Conservation (phyloP, 2,113 vertebrate species). For the Eurystomus gularis region DNA sequence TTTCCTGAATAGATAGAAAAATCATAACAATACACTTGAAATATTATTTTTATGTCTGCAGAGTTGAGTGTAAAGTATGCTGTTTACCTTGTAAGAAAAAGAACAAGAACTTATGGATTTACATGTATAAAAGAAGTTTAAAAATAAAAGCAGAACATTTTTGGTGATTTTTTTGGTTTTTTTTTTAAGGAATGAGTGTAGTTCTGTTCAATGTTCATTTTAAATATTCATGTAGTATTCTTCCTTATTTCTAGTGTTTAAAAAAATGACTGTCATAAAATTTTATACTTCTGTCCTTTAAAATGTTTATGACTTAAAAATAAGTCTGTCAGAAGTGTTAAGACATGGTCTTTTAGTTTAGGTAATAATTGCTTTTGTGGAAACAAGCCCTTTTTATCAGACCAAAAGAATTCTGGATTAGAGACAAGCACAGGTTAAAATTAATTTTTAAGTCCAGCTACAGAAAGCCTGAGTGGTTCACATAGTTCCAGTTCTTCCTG, state of each 20-base stretch:
- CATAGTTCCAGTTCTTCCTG: not conserved
- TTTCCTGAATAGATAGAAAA: not conserved
- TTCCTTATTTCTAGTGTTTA: not conserved
- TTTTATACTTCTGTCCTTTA: not conserved
- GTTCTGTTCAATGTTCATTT: not conserved
- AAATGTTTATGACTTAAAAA: not conserved
- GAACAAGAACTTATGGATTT: not conserved
- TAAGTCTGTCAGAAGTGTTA: not conserved
- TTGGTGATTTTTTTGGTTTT: too few species aligned
- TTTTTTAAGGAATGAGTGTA: not conserved
- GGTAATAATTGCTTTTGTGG: not conserved
- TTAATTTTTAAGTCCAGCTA: not conserved
- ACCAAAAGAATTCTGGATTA: not conserved
- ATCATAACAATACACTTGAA: not conserved
- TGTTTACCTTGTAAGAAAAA: not conserved
- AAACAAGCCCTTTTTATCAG: not conserved
- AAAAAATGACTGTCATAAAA: not conserved
- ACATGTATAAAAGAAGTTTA: not conserved
- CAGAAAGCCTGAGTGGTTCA: slow-evolving; percentile 9
- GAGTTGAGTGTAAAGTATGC: not conserved
- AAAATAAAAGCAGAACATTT: not conserved
- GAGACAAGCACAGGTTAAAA: slow-evolving; percentile 18
- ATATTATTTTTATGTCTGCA: not conserved
- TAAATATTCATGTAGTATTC: not conserved
- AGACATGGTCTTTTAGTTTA: not conserved